Evolutionary conservation across 2,888 invertebrate species (phyloP), one percentile per base, ranked within the genome.

Genomic region (Tipula lateralis): DNA sequence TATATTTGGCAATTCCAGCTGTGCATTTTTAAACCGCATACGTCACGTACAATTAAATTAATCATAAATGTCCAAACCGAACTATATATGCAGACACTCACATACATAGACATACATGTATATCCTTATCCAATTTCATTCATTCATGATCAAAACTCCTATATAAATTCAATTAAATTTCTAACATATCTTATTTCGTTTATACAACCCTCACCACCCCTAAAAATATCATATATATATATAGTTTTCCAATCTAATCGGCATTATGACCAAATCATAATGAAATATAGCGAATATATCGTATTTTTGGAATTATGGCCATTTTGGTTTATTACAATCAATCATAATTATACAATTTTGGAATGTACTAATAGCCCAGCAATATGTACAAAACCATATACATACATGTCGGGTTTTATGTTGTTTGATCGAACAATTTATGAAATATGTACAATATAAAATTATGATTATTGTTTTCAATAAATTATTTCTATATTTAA

Each of bases 121-220:
- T 24, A 24, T 24, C 24, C 66, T 24, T 66, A 66, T 66, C 66
- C 66, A 66, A 24, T 66, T 66, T 66, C 24, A 66, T 66, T 66
- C 24, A 0, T 24, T 12, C 66, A 24, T 24, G 24, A 66, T 24
- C 24, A 66, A 66, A 66, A 66, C 66, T 66, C 7, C 66, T 66
- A 66, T 66, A 9, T 66, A 66, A 66, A 66, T 66, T 66, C 66
- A 66, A 66, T 66, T 66, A 66, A 66, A 66, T 66, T 66, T 66
- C 66, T 19, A 66, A 24, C 66, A 66, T 66, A 66, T 66, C 66
- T 66, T 66, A 66, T 66, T 66, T 24, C 66, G 12, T 19, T n/a
- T 9, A 44, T 13, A 9, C 66, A 24, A 24, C 19, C 24, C n/a
- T 9, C 39, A 24, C 66, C 66, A 66, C 66, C 66, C 66, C 9